phyloP scores from a whole-genome alignment of 2,797 vertebrate genomes.

The Fundulus diaphanus region DNA sequence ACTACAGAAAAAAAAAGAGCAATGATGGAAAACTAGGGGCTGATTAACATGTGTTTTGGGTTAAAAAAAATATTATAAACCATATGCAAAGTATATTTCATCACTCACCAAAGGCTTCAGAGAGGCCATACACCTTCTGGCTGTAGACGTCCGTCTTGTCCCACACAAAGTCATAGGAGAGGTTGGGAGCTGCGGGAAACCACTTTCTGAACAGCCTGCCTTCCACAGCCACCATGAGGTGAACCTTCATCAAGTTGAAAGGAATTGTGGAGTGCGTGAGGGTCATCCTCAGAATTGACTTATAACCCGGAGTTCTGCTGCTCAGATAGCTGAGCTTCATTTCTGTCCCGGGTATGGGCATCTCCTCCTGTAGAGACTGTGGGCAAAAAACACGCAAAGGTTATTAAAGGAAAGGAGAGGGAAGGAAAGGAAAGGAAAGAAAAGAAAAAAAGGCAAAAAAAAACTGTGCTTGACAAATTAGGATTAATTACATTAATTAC shows the following conservation, averaged over 20 bases:
- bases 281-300: slow-evolving; percentile 92
- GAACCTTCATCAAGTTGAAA: slow-evolving; percentile 99
- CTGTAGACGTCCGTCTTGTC: slow-evolving; percentile 98
- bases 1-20: slow-evolving; percentile 73
- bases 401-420: slow-evolving; percentile 4
- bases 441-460: too few relatives aligned
- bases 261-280: slow-evolving; percentile 92
- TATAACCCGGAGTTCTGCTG: slow-evolving; percentile 94
- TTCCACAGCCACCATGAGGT: slow-evolving; percentile 97
- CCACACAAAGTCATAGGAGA: slow-evolving; percentile 95
- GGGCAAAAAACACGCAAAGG: slow-evolving; percentile 27
- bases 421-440: neutral
- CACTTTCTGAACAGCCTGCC: slow-evolving; percentile 97
- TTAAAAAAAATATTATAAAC: neutral
- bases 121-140: slow-evolving; percentile 96
- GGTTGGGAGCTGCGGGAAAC: slow-evolving; percentile 93
- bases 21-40: slow-evolving; percentile 1
- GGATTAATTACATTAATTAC: neutral
- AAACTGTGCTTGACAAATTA: neutral
- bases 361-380: slow-evolving; percentile 93
- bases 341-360: slow-evolving; percentile 89
- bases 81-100: neutral
- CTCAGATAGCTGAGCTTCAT: slow-evolving; percentile 93
- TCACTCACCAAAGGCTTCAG: slow-evolving; percentile 93
- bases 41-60: slow-evolving; percentile 1